phyloP scores from a whole-genome alignment of 2,113 vertebrate genomes.

The Leptodactylus fuscus region DNA sequence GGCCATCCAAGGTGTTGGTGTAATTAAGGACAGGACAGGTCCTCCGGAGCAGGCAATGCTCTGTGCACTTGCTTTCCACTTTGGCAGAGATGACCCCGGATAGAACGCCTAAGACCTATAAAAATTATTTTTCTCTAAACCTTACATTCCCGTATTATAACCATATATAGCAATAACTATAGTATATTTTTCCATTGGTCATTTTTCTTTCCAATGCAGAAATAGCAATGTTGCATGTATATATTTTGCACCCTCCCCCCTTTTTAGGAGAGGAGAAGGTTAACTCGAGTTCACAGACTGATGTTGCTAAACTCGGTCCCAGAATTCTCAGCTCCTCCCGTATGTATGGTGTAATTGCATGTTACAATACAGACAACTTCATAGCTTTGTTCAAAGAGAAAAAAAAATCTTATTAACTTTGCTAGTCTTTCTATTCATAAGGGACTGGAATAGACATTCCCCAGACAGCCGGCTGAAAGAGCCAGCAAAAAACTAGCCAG shows the following conservation, averaged over 20 bases:
- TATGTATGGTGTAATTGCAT: constrained; percentile 43
- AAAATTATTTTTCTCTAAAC: too few relatives aligned
- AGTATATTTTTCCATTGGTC: background rate
- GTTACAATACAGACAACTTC: constrained; percentile 50
- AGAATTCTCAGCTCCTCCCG: constrained; percentile 21
- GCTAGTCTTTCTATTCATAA: constrained; percentile 52
- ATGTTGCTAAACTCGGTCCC: constrained; percentile 10
- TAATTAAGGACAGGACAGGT: too few relatives aligned
- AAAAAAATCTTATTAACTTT: constrained; percentile 48
- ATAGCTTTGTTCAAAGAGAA: constrained; percentile 46
- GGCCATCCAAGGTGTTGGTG: too few relatives aligned
- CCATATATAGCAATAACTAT: background rate
- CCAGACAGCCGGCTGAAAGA: constrained; percentile 68
- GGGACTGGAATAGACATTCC: constrained; percentile 67
- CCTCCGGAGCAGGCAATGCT: too few relatives aligned
- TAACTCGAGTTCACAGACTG: constrained; percentile 39
- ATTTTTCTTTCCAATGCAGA: background rate
- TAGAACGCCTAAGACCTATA: too few relatives aligned
- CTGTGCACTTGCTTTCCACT: too few relatives aligned
- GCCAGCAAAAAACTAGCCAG: constrained; percentile 69
- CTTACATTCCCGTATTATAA: too few relatives aligned
- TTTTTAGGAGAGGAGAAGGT: background rate
- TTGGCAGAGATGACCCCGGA: too few relatives aligned
- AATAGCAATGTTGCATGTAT: background rate
- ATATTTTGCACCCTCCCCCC: background rate